Evolutionary conservation across 2,888 invertebrate genomes (phyloP).

Genomic region (Pseudeuparius sepicola): DNA sequence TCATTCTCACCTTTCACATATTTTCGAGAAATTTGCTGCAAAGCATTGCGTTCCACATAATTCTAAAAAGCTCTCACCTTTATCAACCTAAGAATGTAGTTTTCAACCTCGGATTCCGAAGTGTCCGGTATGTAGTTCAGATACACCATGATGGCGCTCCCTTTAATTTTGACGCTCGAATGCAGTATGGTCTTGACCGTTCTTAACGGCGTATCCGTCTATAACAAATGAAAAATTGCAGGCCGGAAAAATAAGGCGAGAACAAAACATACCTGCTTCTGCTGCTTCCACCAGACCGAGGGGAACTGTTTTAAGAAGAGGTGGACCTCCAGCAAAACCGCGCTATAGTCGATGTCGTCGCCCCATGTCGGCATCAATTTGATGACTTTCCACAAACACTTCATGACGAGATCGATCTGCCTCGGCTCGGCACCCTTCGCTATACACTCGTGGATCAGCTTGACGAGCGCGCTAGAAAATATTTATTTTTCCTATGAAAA

Average conservation of each 20-base stretch:
- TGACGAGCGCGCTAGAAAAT: slow-evolving; percentile 67
- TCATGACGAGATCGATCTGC: slow-evolving; percentile 75
- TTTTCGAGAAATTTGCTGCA: too few relatives aligned
- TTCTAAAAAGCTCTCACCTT: slow-evolving; percentile 44
- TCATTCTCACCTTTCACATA: too few relatives aligned
- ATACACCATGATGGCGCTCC: slow-evolving; percentile 69
- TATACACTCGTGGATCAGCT: slow-evolving; percentile 78
- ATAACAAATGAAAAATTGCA: too few relatives aligned
- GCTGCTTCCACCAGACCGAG: slow-evolving; percentile 81
- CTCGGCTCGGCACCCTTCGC: slow-evolving; percentile 56
- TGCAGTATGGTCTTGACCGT: slow-evolving; percentile 93
- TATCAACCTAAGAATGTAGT: slow-evolving; percentile 72
- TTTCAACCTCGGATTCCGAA: slow-evolving; percentile 76
- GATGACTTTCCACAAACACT: slow-evolving; percentile 92
- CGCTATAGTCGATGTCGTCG: slow-evolving; percentile 63
- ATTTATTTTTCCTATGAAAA: background rate
- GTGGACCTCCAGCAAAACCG: slow-evolving; percentile 74
- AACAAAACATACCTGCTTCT: too few relatives aligned
- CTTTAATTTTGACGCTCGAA: slow-evolving; percentile 81
- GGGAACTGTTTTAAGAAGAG: slow-evolving; percentile 84
- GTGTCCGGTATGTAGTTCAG: slow-evolving; percentile 66
- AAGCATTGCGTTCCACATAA: background rate
- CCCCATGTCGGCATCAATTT: slow-evolving; percentile 78
- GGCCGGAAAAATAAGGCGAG: too few relatives aligned
- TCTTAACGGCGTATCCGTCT: slow-evolving; percentile 76